Conservation (phyloP, 64 coral and sea anemone species). For the Exaiptasia diaphana region DNA sequence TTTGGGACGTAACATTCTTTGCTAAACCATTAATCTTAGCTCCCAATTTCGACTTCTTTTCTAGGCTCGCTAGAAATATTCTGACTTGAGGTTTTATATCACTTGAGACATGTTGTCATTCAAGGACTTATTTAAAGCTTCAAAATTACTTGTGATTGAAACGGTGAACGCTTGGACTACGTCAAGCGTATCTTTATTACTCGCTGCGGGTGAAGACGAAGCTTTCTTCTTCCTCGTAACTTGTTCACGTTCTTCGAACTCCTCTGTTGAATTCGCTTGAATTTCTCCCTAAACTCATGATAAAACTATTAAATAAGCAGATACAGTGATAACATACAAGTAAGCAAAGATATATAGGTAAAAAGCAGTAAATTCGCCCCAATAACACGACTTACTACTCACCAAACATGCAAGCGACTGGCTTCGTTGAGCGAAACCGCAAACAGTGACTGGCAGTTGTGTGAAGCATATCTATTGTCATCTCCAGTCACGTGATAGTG, state of each 20-base stretch:
- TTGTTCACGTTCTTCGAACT: neutral
- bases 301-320: neutral
- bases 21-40: constrained; percentile 45
- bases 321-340: no score
- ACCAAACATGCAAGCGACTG: no score
- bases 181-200: neutral
- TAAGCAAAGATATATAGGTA: no score
- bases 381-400: no score
- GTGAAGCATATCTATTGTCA: no score
- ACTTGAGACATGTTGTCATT: neutral
- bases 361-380: no score
- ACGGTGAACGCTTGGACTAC: neutral
- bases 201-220: neutral
- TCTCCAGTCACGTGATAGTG: no score
- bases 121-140: constrained; percentile 5
- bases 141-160: constrained; percentile 2
- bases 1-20: constrained; percentile 18
- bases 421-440: no score
- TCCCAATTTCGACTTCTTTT: neutral
- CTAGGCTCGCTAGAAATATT: neutral
- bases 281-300: neutral
- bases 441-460: no score
- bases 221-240: neutral
- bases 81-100: neutral
- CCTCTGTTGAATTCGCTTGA: neutral